These are phyloP conservation scores for Diorhabda sublineata DNA, from an alignment of 1,140 invertebrate genomes.

Conservation along the genomic window DNA sequence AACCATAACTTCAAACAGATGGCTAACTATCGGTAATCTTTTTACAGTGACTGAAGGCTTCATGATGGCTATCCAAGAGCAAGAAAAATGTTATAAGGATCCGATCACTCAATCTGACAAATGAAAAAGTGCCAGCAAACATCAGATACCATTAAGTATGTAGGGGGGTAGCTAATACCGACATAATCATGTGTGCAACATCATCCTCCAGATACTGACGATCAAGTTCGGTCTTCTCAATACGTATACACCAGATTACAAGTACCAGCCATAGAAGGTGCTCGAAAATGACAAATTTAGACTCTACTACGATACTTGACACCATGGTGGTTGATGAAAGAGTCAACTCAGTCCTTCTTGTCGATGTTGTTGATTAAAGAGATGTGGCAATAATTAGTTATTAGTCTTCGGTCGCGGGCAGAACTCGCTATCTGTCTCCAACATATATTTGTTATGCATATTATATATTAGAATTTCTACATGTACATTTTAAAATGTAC, in stretches of 20 bases:
- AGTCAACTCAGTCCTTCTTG: no score
- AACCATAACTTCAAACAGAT: neutral
- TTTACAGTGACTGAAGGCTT: neutral
- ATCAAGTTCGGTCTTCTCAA: no score
- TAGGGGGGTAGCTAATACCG: neutral
- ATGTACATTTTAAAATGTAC: no score
- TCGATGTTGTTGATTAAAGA: no score
- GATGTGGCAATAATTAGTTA: no score
- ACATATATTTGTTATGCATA: no score
- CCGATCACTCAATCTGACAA: slow-evolving; percentile 1
- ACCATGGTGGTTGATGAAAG: no score
- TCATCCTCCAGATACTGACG: neutral
- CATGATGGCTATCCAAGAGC: neutral
- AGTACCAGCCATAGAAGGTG: neutral
- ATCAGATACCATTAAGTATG: neutral
- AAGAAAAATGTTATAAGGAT: slow-evolving; percentile 1
- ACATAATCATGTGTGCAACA: slow-evolving; percentile 3
- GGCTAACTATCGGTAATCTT: neutral
- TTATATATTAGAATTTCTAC: no score
- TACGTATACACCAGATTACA: no score
- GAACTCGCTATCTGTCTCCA: no score
- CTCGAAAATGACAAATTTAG: neutral
- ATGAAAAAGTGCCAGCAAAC: neutral
- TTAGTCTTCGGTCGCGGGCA: no score
- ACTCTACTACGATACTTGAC: neutral